Base-by-base conservation (phyloP, 2,888 invertebrate species). In the Coleophora flavipennella region DNA sequence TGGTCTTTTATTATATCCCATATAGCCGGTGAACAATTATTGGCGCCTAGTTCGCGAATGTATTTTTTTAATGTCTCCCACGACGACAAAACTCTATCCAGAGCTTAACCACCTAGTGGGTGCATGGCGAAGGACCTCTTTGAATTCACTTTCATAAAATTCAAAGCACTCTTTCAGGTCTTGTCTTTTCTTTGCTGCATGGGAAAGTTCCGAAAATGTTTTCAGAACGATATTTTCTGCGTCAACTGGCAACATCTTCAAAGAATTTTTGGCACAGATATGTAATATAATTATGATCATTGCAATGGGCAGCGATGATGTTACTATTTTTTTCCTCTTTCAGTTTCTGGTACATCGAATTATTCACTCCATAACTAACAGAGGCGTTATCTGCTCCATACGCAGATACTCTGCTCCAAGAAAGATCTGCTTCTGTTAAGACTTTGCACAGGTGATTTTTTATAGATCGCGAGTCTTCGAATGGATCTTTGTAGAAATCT, bases 381-480 rank as follows among this genome's bases (percentile, higher is more conserved):
- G 40, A 40, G 20, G 46, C 42, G 38, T 44, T 43, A 38, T 46
- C 40, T 38, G 46, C 46, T 38, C 41, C 39, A 40, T 43, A 46
- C 33, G 46, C 40, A 36, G 42, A 39, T 40, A 40, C 42, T 38
- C 38, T 41, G 38, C 29, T 38, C 35, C 38, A 43, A 31, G 39
- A 35, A 28, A 39, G 40, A 3, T 29, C 10, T 29, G 29, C 3
- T n/a, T 29, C 25, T 3, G 3, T 9, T 9, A 29, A 29, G 10
- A 29, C 29, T 29, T 29, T 3, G 8, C 29, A n/a, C 8, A 29
- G 8, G 3, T 29, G 9, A 6, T 29, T 9, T 8, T 29, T 29
- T 6, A 29, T 29, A 29, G 8, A 29, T 29, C 29, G n/a, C n/a
- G n/a, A n/a, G 8, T 29, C n/a, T 8, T 29, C 29, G 29, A 29